These are phyloP conservation scores for Temnothorax unifasciatus DNA, from an alignment of 2,888 invertebrate genomes.

Conservation along the genomic window DNA sequence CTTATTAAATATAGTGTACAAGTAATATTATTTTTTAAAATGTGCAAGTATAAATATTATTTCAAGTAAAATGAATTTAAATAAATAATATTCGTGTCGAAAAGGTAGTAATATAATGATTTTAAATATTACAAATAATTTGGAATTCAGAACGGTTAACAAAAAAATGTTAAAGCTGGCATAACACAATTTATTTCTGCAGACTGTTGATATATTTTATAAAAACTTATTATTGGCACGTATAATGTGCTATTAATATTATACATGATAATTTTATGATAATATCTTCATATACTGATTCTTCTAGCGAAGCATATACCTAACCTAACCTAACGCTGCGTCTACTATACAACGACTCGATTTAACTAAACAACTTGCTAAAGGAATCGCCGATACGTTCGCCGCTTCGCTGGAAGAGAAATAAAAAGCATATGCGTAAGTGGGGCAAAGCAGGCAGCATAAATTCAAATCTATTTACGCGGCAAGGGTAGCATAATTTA, in stretches of 20 bases:
- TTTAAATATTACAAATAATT: background rate
- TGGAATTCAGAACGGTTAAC: background rate
- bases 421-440: conserved; percentile 82
- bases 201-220: background rate
- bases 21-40: background rate
- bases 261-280: background rate
- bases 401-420: background rate
- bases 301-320: background rate
- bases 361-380: background rate
- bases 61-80: background rate
- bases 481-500: conserved; percentile 78
- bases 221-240: background rate
- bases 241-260: background rate
- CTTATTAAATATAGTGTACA: background rate
- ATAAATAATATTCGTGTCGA: background rate
- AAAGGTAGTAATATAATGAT: background rate
- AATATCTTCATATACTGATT: background rate
- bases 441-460: conserved; percentile 76
- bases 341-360: background rate
- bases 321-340: background rate
- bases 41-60: background rate
- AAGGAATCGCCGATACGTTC: background rate
- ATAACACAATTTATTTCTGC: background rate
- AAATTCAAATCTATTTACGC: conserved; percentile 78
- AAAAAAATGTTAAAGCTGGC: background rate